Base-by-base conservation (phyloP, 1,140 invertebrate genomes). In the Frieseomelitta varia region DNA sequence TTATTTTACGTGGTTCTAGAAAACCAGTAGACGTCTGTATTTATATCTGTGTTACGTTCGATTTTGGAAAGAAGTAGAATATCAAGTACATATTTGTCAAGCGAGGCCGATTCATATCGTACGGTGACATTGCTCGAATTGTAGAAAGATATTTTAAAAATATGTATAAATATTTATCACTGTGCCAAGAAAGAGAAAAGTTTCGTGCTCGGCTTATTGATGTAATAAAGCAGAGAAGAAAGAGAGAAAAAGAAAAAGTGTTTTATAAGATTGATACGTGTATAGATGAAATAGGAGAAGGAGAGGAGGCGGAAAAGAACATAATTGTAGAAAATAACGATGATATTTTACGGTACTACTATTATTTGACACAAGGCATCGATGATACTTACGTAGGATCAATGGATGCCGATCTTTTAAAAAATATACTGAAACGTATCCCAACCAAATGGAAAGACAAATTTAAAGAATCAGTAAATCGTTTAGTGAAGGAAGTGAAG, bases 331-430 rank as follows among this genome's bases (percentile, higher is more conserved):
- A 95, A 15, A 94, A 96, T 55, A 97, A 98, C 88, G 96, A 96
- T 79, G 96, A 97, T 90, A 93, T 97, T 86, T 93, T 98, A 88
- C 95, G 97, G 86, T 99, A 99, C 94, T 98, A 98, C 92, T 98
- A 98, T 94, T 99, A 98, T 90, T 96, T 99, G 76, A 97, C 97
- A 91, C 97, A 98, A 94, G 98, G 98, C 0, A 97, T 99, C 56
- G 98, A 98, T 91, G 98, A 98, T 61, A 96, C 97, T 78, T 97
- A 98, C 92, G 97, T 99, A 1, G 97, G 97, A 30, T 97, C 98
- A 3, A 96, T 99, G 90, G 95, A 96, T 74, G 86, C 94, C 14
- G 80, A 92, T 19, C 95, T 96, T 93, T 88, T 97, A 21, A 92
- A 95, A 14, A 95, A 96, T 85, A 96, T 97, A 73, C 92, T 95